phyloP scores from a whole-genome alignment of 1,140 invertebrate genomes.

The Papilio machaon region DNA sequence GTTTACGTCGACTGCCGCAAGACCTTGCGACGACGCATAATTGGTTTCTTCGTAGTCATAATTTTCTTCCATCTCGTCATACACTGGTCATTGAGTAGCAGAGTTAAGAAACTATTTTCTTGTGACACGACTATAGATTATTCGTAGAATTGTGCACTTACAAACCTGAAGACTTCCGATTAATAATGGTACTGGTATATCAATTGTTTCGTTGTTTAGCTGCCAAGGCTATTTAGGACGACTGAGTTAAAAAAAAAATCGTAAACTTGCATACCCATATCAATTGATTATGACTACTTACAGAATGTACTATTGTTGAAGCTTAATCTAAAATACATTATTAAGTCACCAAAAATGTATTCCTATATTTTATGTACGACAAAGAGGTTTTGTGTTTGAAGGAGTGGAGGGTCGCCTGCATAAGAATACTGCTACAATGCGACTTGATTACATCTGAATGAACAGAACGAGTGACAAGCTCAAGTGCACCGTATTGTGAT shows the following conservation, averaged over 20 bases:
- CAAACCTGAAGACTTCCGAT: background rate
- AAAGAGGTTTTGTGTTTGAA: constrained; percentile 27
- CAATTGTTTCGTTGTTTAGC: constrained; percentile 11
- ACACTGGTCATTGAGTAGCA: constrained; percentile 9
- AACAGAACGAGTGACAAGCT: constrained; percentile 50
- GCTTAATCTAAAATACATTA: background rate
- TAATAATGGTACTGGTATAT: background rate
- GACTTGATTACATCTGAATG: constrained; percentile 55
- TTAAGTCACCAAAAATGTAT: background rate
- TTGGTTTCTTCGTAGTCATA: constrained; percentile 31
- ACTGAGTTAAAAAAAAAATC: background rate
- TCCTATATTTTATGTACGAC: background rate
- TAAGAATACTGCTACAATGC: constrained; percentile 51
- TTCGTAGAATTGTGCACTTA: background rate
- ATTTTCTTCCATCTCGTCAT: constrained; percentile 34
- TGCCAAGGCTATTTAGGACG: constrained; percentile 17
- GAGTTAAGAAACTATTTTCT: constrained; percentile 18
- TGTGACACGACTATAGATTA: background rate
- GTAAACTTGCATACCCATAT: background rate
- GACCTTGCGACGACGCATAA: constrained; percentile 36
- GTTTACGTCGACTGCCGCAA: constrained; percentile 37
- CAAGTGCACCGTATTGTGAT: constrained; percentile 56
- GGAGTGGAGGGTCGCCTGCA: constrained; percentile 34
- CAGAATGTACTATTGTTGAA: background rate
- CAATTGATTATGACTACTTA: background rate